phyloP scores from a whole-genome alignment of 2,113 vertebrate species.

The Echinops telfairi region DNA sequence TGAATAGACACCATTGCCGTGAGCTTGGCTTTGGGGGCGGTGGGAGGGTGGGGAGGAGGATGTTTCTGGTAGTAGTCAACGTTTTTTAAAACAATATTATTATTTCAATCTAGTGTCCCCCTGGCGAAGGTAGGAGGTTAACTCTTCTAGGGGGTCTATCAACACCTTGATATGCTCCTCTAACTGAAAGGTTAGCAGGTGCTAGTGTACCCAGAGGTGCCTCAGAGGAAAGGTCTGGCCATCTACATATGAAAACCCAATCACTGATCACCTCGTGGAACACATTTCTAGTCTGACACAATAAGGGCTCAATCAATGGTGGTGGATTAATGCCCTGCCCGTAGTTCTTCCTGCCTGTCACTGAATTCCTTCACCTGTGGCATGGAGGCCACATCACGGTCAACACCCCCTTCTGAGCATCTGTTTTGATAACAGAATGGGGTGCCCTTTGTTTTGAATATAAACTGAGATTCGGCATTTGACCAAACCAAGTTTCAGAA shows the following conservation, averaged over 20 bases:
- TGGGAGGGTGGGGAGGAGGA: background rate
- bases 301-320: background rate
- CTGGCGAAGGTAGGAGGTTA: background rate
- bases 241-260: background rate
- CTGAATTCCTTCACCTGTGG: background rate
- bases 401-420: background rate
- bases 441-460: background rate
- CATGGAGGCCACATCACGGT: background rate
- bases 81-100: no score
- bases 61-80: no score
- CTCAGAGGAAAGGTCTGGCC: background rate
- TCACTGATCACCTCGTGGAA: background rate
- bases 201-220: background rate
- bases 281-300: background rate
- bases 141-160: background rate
- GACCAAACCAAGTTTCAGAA: background rate
- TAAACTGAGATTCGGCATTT: background rate
- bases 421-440: slow-evolving; percentile 24
- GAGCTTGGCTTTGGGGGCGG: no score
- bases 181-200: background rate
- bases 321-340: background rate
- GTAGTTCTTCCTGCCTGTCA: background rate
- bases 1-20: no score
- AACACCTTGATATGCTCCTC: background rate
- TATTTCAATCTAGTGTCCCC: background rate